Percentiles rank a stretch among this genome's conserved stretches.
These are phyloP conservation scores for Chironomus tentans DNA, from an alignment of 2,888 invertebrate genomes.

Conservation along the genomic window DNA sequence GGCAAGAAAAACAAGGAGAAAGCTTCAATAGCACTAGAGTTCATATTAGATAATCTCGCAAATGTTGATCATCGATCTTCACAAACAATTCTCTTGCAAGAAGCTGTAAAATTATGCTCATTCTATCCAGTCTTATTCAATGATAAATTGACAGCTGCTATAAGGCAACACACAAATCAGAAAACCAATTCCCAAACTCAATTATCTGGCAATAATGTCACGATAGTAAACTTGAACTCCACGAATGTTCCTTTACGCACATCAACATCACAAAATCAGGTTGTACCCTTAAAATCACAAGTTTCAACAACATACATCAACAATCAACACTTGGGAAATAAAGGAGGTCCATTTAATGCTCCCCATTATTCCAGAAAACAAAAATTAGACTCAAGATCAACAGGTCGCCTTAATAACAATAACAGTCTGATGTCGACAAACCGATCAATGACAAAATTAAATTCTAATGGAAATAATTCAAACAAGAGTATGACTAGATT, in stretches of 20 bases:
- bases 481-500: constrained; percentile 76
- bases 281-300: neutral
- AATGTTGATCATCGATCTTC: constrained; percentile 57
- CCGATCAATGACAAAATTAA: constrained; percentile 68
- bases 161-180: neutral
- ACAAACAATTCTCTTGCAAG: constrained; percentile 66
- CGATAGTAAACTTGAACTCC: constrained; percentile 67
- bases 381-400: constrained; percentile 65
- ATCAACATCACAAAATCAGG: constrained; percentile 28
- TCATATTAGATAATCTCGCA: constrained; percentile 65
- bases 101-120: constrained; percentile 71
- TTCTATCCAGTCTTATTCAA: constrained; percentile 72
- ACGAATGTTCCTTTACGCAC: constrained; percentile 18
- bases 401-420: constrained; percentile 50
- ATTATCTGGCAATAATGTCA: constrained; percentile 48
- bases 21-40: constrained; percentile 72
- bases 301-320: constrained; percentile 29
- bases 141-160: constrained; percentile 58
- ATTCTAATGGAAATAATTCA: constrained; percentile 56
- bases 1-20: constrained; percentile 65
- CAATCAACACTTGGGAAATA: constrained; percentile 31
- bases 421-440: constrained; percentile 47
- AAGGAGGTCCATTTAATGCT: constrained; percentile 29
- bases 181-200: constrained; percentile 17
- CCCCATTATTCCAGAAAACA: constrained; percentile 45